Conservation (phyloP, 2,113 vertebrate species). For the Oenanthe melanoleuca region DNA sequence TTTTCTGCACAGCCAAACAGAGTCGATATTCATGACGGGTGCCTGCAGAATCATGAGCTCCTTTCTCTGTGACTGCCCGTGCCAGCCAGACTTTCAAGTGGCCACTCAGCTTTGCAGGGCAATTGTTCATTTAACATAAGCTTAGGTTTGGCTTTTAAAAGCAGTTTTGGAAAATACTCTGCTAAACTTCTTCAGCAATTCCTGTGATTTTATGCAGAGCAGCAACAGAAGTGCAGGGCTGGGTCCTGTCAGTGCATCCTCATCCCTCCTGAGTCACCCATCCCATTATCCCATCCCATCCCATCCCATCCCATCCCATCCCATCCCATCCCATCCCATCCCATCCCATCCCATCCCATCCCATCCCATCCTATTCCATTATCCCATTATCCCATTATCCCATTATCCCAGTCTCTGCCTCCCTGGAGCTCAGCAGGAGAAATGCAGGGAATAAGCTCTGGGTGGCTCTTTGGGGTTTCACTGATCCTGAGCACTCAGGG, state of each 20-base stretch:
- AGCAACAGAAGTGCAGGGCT: rapidly evolving
- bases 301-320: not conserved
- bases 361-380: too few species aligned
- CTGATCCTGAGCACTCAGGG: not conserved
- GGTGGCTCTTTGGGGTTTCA: not conserved
- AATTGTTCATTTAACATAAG: not conserved
- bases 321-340: not conserved
- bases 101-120: not conserved
- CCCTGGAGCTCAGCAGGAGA: not conserved
- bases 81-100: not conserved
- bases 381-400: not conserved
- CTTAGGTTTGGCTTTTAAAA: not conserved
- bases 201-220: not conserved
- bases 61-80: not conserved
- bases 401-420: not conserved
- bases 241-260: rapidly evolving
- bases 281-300: not conserved
- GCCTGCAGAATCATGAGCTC: not conserved
- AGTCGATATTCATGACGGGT: not conserved
- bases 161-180: not conserved
- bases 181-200: not conserved
- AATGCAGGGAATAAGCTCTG: not conserved
- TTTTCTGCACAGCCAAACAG: not conserved
- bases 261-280: not conserved
- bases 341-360: not conserved